Evolutionary conservation across 2,113 vertebrate species (phyloP).

Genomic region (Rhegmatorhina hoffmannsi): DNA sequence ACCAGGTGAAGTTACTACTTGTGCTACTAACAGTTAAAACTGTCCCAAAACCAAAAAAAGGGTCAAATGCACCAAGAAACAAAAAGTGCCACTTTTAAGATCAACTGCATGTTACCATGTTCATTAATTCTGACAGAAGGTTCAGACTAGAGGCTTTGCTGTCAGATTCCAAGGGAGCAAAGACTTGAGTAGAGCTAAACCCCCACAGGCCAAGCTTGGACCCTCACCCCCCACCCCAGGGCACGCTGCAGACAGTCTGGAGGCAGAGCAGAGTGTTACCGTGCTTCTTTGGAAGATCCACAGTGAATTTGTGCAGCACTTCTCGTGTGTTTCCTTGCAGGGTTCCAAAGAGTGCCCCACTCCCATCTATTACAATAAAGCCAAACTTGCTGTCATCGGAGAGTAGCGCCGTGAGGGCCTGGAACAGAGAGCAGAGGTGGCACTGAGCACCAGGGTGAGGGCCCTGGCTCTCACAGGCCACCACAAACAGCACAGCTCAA

Average conservation of each 20-base stretch:
- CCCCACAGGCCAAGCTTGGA: not conserved
- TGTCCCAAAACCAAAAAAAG: not conserved
- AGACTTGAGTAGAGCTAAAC: not conserved
- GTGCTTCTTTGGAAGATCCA: conserved; percentile 99
- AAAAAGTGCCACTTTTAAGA: not conserved
- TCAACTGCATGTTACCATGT: not conserved
- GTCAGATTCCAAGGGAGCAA: conserved; percentile 18
- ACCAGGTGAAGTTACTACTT: not conserved
- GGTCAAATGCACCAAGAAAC: not conserved
- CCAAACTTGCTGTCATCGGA: conserved; percentile 99
- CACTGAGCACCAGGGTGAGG: not conserved
- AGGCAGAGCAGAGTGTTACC: conserved; percentile 73
- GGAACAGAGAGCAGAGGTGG: conserved; percentile 26
- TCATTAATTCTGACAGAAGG: conserved; percentile 25
- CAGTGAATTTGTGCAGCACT: conserved; percentile 99
- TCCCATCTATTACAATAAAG: conserved; percentile 99
- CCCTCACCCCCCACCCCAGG: not conserved
- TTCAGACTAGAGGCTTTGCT: conserved; percentile 14
- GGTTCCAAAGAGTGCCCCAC: conserved; percentile 98
- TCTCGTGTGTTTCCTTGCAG: conserved; percentile 99
- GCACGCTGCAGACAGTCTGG: not conserved
- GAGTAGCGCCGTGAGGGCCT: conserved; percentile 97
- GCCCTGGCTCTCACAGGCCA: not conserved
- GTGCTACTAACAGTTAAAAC: not conserved
- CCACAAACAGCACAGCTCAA: not conserved